Base-by-base conservation (phyloP, 2,888 invertebrate species). In the Strigamia crassipes region DNA sequence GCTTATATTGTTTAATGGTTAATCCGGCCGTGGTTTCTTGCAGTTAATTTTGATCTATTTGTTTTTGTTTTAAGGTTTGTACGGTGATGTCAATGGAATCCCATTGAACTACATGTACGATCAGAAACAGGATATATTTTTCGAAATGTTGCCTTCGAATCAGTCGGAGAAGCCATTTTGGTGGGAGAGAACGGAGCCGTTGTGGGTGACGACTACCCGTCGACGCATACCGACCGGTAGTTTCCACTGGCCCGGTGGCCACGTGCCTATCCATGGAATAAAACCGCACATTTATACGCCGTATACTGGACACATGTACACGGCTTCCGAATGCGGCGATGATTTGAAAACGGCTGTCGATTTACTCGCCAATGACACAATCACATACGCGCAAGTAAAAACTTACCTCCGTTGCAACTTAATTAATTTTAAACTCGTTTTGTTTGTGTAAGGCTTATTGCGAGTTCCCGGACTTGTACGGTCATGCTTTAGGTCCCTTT, bases 121-220 rank as follows among this genome's bases (percentile, higher is more conserved):
- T 80, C n/a, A 18, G 38, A 42, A 77, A 15, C 1, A 82, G 8
- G 46, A 83, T 12, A 27, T 13, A 13, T 83, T 83, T 46, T 42
- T 79, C 15, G 79, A 82, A 80, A 77, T 78, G 46, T 31, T 66
- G 18, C 42, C 66, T 42, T 18, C 34, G 6, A 31, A 34, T 15
- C n/a, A 23, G 3, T 23, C 46, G 13, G 15, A 23, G 21, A 81
- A 85, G 9, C 41, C 85, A 0, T 83, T 84, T 78, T 87, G 87
- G 87, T 87, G 87, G 86, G 84, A 87, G 27, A 85, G 84, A 13
- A 86, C 86, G 0, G 87, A 87, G 61, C 86, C 87, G 0, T 81
- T 87, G n/a, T 87, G 86, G 86, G 84, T 87, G 6, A 86, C 87
- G 6, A 86, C 86, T 1, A 85, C 84, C 23, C 85, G 84, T 21